Evolutionary conservation across 2,113 vertebrate species (phyloP).

Genomic region (Candoia aspera): DNA sequence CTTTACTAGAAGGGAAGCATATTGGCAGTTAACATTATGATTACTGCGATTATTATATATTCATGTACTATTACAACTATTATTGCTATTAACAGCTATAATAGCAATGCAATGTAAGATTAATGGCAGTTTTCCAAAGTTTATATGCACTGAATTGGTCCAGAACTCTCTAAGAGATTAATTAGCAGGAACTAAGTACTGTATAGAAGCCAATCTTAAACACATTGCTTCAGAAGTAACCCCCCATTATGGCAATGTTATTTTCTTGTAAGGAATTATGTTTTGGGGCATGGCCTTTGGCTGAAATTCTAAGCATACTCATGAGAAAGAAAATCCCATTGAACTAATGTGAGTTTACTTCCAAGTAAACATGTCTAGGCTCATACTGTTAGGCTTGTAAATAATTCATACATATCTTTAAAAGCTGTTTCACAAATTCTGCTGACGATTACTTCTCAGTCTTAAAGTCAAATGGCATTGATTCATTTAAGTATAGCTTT

Average conservation of each 20-base stretch:
- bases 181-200: constrained; percentile 35
- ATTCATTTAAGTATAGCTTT: constrained; percentile 70
- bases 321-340: not conserved
- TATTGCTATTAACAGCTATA: not conserved
- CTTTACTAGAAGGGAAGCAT: not conserved
- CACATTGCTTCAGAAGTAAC: not conserved
- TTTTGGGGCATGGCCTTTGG: not conserved
- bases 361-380: constrained; percentile 13
- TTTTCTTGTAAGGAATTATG: not conserved
- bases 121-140: constrained; percentile 38
- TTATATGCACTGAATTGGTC: not conserved
- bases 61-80: not conserved
- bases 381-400: constrained; percentile 23
- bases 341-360: constrained; percentile 5
- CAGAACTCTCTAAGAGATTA: constrained; percentile 36
- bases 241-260: not conserved
- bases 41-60: not conserved
- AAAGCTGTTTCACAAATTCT: constrained; percentile 61
- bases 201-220: constrained; percentile 23
- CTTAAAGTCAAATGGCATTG: constrained; percentile 38
- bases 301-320: constrained; percentile 1
- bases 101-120: not conserved
- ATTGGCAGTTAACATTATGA: not conserved
- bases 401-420: constrained; percentile 46
- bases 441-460: constrained; percentile 58